A percentile compares a stretch with the other conserved stretches of the same genome.
Evolutionary conservation across 2,888 invertebrate genomes (phyloP).

Genomic region (Amphiduros pacificus): DNA sequence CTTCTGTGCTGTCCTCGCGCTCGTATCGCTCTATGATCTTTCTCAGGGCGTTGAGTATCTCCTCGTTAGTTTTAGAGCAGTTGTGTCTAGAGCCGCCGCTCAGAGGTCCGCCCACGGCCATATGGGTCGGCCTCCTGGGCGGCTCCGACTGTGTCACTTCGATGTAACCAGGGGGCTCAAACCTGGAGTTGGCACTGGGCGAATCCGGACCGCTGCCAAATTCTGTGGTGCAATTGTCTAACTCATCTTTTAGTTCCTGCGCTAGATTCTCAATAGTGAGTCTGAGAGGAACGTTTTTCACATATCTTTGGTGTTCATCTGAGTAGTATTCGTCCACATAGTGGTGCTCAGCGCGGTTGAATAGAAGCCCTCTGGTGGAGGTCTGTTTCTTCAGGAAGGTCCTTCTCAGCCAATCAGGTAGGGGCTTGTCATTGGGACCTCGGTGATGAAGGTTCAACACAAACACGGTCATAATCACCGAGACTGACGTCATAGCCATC

Average conservation of each 20-base stretch:
- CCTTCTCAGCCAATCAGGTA: constrained; percentile 61
- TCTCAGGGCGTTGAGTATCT: constrained; percentile 60
- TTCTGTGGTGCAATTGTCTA: constrained; percentile 34
- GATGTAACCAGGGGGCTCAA: not conserved
- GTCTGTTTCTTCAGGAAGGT: constrained; percentile 1
- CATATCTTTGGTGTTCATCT: constrained; percentile 35
- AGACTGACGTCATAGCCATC: constrained; percentile 66
- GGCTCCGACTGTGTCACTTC: not conserved
- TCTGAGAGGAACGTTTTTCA: constrained; percentile 51
- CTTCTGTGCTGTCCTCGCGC: constrained; percentile 54
- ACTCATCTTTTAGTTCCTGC: constrained; percentile 53
- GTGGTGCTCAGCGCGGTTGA: constrained; percentile 1
- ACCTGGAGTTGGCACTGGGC: not conserved
- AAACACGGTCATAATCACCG: constrained; percentile 64
- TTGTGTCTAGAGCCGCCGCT: not conserved
- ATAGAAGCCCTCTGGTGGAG: not conserved
- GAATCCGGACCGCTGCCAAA: not conserved
- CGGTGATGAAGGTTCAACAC: constrained; percentile 67
- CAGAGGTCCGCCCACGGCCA: not conserved
- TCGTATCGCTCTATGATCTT: constrained; percentile 62
- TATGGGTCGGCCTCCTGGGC: too few relatives aligned
- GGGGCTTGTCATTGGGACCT: constrained; percentile 60
- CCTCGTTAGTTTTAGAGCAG: constrained; percentile 52
- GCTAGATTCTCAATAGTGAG: constrained; percentile 57
- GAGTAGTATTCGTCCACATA: constrained; percentile 18